Base-by-base conservation (phyloP, 1,140 invertebrate genomes). In the Hypothenemus hampei region DNA sequence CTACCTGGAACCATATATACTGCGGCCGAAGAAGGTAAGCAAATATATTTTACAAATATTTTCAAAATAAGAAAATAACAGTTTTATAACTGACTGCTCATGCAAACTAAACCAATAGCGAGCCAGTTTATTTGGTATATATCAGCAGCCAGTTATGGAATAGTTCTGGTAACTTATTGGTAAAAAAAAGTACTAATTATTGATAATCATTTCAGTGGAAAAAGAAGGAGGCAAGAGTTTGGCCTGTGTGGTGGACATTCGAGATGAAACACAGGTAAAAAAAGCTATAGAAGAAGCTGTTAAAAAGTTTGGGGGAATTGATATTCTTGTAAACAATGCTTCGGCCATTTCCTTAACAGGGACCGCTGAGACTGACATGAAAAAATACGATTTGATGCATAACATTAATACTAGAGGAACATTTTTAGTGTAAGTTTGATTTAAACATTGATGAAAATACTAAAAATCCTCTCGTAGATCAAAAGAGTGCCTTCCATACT, bases 1-100 rank as follows among this genome's bases (percentile, higher is more conserved):
- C 73, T 99, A 39, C 91, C 93, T n/a, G 97, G 97, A 54, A 99
- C 97, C 13, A 98, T 99, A 71, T 98, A 93, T 72, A 85, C 91
- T 3, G 92, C 96, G 41, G 95, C 94, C 6, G 83, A 95, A 80
- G 96, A 99, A 82, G 86, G 93, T 90, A 80, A 74, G 71, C 75
- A 16, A 37, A 37, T 2, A 16, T 16, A 8, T 15, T 5, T 29
- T 64, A n/a, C n/a, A n/a, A n/a, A n/a, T n/a, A n/a, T n/a, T n/a
- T n/a, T n/a, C n/a, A n/a, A n/a, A n/a, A n/a, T n/a, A n/a, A n/a
- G n/a, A n/a, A n/a, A n/a, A n/a, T n/a, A n/a, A n/a, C n/a, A n/a
- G n/a, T n/a, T n/a, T n/a, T n/a, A n/a, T n/a, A n/a, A n/a, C n/a
- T n/a, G n/a, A n/a, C n/a, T n/a, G n/a, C n/a, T n/a, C n/a, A n/a